Base-by-base conservation (phyloP, 2,113 vertebrate species). In the Perognathus longimembris region DNA sequence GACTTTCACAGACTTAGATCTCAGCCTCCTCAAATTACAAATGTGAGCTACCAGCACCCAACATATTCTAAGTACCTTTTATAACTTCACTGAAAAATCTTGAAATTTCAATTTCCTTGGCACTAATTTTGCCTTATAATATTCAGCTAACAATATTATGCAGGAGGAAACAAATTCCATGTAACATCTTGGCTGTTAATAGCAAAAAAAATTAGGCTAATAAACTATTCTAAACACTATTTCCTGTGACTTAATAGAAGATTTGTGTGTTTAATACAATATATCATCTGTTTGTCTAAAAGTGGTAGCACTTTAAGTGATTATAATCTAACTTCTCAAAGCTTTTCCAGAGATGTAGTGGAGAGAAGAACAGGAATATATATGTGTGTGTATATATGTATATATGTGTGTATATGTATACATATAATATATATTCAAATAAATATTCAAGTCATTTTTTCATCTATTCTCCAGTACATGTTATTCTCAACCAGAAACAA, bases 101-200 rank as follows among this genome's bases (percentile, higher is more conserved):
- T 84, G 24, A 6, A 85, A 93, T 94, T 95, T 21, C 6, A 81
- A 20, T 66, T 93, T 81, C 61, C 30, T 61, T 45, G 45, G 45
- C 45, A 59, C 20, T 59, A 59, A 59, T 76, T 61, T 3, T 67
- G 36, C 3, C 63, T 84, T 84, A 8, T 64, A 59, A 88, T 90
- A 73, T 84, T 87, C 84, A 93, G 70, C 6, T 66, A 74, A 18
- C 70, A 91, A 85, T 80, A 83, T 71, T 42, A 80, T 61, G 1
- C 87, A 76, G 20, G 38, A 85, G 90, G 5, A 54, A 64, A 22
- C 10, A 22, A 80, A 78, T 38, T 22, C 21, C 59, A 88, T 36
- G 75, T 59, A 59, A 6, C 42, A 64, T 61, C 24, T 93, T 88
- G 32, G 28, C 77, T 95, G 5, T 90, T 40, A 85, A 67, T 30